These are phyloP conservation scores for Leptopilina clavipes DNA, from an alignment of 1,140 invertebrate species.

Conservation along the genomic window DNA sequence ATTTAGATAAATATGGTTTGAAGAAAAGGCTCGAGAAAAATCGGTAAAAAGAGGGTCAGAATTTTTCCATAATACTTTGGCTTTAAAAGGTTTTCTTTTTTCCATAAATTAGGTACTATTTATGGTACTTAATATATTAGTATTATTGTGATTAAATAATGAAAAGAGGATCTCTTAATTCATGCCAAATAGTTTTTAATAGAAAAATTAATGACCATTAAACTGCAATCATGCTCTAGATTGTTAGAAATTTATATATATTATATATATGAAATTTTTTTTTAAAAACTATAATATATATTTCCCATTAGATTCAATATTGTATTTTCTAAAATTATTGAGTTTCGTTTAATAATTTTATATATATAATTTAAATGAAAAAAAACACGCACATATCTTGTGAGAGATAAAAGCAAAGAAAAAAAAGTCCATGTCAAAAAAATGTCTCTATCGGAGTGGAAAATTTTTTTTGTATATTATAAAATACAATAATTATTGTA, in stretches of 20 bases:
- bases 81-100: no score
- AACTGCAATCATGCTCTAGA: background rate
- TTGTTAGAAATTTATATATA: background rate
- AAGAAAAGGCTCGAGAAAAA: background rate
- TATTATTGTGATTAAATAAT: no score
- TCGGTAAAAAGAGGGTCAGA: no score
- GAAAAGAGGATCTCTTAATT: background rate
- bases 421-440: conserved; percentile 21
- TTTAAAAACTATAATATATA: no score
- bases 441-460: no score
- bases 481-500: background rate
- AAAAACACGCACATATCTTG: conserved; percentile 56
- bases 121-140: no score
- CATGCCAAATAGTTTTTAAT: background rate
- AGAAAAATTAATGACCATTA: background rate
- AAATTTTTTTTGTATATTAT: no score
- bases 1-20: background rate
- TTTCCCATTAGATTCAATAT: background rate
- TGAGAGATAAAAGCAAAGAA: conserved; percentile 34
- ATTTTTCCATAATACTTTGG: no score
- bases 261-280: background rate
- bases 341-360: background rate
- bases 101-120: background rate
- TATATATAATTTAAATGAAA: background rate
- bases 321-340: conserved; percentile 2